Evolutionary conservation across 2,113 vertebrate genomes (phyloP), one percentile per base, ranked within the genome.

Genomic region (Chaetodon auriga): DNA sequence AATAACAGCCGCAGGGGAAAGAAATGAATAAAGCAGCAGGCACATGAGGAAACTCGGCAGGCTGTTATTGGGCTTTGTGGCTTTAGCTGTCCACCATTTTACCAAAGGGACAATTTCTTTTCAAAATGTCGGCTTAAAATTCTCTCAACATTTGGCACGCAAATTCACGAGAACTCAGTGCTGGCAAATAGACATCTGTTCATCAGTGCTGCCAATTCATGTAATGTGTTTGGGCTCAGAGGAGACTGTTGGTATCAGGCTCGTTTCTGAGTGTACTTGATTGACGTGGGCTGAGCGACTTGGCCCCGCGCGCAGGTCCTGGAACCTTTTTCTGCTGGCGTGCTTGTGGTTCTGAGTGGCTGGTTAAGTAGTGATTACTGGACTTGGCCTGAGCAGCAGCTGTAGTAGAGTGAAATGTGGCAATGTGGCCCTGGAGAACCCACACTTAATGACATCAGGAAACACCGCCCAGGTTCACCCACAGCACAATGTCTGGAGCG

Each of bases 361-460:
- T 92, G 77, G 68, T 90, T 30, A 84, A 88, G 84, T 90, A 92
- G 83, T 89, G 84, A 93, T 92, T 92, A 90, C 81, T 89, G 80
- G 83, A 83, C 72, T 82, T 90, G 90, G 87, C 78, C 81, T 48
- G 76, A 74, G 79, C 80, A 83, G 82, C 55, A 68, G 85, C 79
- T 81, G 80, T 75, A 82, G 86, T 68, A 30, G 75, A 91, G 87
- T 61, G 69, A 85, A 89, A 87, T 86, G 85, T 90, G 90, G 76
- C 84, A 84, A 85, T 80, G 80, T 79, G 81, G 79, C 82, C 75
- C 85, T 15, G 74, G 88, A 91, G 83, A 88, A 88, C 38, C 85
- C 78, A 49, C 75, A 82, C 66, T 89, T 90, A 90, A 92, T 91
- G 89, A 89, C 82, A 83, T 75, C 84, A 90, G 89, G 88, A 89